phyloP scores from a whole-genome alignment of 2,113 vertebrate species.

The Apteryx mantelli region DNA sequence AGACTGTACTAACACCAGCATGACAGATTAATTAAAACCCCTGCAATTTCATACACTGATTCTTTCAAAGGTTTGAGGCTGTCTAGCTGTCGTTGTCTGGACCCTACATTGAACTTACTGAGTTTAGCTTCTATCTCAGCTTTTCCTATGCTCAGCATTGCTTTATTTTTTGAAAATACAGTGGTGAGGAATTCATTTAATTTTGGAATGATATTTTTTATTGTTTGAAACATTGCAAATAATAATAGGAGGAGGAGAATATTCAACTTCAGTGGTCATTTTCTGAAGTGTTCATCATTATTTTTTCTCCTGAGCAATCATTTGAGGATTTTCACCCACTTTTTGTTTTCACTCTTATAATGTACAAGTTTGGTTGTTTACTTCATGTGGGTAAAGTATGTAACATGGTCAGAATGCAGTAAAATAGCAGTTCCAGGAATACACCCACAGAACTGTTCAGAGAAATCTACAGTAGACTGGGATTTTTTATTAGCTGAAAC shows the following conservation, averaged over 20 bases:
- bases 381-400: constrained; percentile 29
- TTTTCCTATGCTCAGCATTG: background rate
- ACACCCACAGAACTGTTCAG: constrained; percentile 53
- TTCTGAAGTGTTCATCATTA: background rate
- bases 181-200: background rate
- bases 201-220: background rate
- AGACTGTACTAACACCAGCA: constrained; percentile 51
- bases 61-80: constrained; percentile 38
- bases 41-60: constrained; percentile 55
- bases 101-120: background rate
- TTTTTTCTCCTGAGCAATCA: background rate
- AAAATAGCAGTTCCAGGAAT: background rate
- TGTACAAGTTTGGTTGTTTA: constrained; percentile 48
- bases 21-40: constrained; percentile 58
- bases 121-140: background rate
- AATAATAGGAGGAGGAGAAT: background rate
- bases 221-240: background rate
- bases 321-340: background rate
- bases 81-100: constrained; percentile 8
- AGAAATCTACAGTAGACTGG: background rate
- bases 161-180: background rate
- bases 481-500: constrained; percentile 47
- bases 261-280: background rate
- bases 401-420: constrained; percentile 32
- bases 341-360: background rate